Evolutionary conservation across 2,888 invertebrate species (phyloP), one percentile per base, ranked within the genome.

Genomic region (Trachelus iudaicus): DNA sequence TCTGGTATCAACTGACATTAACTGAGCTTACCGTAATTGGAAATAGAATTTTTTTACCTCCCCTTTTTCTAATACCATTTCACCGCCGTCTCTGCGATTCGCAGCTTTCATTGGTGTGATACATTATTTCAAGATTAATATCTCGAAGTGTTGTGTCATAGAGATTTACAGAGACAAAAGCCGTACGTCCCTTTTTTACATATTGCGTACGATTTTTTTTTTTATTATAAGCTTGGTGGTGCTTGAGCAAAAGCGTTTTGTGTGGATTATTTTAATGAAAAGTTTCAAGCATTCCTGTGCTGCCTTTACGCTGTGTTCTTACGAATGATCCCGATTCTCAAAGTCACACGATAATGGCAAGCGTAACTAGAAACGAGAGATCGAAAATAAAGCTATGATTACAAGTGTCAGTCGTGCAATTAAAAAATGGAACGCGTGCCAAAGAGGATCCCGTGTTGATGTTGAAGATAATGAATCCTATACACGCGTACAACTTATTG

Each of bases 1-100:
- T 87, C 91, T 73, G 87, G 88, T 12, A 85, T 91, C 77, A 91
- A 91, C 89, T 91, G 91, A 91, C 90, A 89, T 89, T 90, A 90
- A 85, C 78, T 77, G 69, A 84, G 80, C 56, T 82, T 83, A 75
- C 79, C 79, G 82, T 79, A 75, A 74, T 73, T 78, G 79, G 56
- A 56, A 75, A 81, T 34, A 81, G 73, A 69, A 74, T 77, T 81
- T 81, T 81, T 79, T 76, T 80, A 79, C 79, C 75, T 76, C 79
- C 79, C 11, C 13, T n/a, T 69, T 77, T 77, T 78, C 80, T 76
- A 56, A 56, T 23, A 56, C 23, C 56, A 23, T 23, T 56, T 56
- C 56, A 56, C 23, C 23, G 2, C 9, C 23, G 56, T 56, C 56
- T 56, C 56, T 56, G 2, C 9, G 3, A 56, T 23, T 56, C 56